Conservation (phyloP, 2,113 vertebrate species). For the Elephas maximus region DNA sequence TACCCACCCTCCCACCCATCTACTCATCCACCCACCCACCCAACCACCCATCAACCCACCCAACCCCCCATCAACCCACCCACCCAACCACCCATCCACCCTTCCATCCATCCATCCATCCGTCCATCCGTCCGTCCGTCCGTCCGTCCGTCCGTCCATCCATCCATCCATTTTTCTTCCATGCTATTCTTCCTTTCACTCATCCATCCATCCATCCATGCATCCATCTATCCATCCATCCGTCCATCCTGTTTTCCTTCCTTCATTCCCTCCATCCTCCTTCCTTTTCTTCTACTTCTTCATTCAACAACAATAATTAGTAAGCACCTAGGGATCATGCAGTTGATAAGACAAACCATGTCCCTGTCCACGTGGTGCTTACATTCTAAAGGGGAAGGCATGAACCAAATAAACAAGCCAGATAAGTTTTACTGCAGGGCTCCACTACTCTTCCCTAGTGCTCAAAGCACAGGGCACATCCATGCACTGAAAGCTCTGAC, state of each 20-base stretch:
- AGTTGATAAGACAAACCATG: accelerated
- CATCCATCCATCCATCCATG: not conserved
- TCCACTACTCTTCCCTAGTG: not conserved
- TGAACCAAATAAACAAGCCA: no score
- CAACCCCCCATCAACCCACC: no score
- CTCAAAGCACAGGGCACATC: not conserved
- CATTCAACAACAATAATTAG: not conserved
- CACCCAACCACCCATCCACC: no score
- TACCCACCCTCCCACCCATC: no score
- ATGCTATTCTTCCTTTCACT: not conserved
- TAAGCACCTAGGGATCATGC: not conserved
- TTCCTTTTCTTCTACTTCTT: not conserved
- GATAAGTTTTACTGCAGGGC: not conserved
- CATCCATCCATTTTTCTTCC: no score
- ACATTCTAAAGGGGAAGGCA: not conserved
- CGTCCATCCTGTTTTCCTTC: not conserved
- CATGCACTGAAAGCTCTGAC: not conserved
- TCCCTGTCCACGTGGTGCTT: not conserved
- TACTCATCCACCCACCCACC: no score
- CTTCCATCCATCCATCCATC: no score
- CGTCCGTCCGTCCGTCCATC: no score
- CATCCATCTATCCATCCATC: no score
- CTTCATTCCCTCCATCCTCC: not conserved
- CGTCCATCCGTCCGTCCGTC: no score
- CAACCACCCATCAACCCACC: no score